These are phyloP conservation scores for Otocyon megalotis DNA, from an alignment of 2,113 vertebrate genomes.

Conservation along the genomic window DNA sequence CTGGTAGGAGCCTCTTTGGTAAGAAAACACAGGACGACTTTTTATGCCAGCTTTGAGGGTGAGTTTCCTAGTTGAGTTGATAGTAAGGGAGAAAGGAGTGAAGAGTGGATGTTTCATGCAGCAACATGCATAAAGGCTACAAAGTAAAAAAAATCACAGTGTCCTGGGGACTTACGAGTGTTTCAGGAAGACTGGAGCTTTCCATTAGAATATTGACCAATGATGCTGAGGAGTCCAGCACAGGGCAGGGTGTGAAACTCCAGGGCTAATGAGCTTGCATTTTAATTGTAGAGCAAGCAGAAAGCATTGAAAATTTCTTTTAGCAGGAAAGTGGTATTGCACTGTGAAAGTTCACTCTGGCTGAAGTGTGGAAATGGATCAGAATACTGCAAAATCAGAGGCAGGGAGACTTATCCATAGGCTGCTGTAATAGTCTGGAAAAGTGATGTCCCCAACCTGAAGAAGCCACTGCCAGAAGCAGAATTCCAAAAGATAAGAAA, in stretches of 20 bases:
- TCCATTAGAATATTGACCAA: not conserved
- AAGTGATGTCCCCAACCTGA: slow-evolving; percentile 15
- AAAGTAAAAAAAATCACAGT: not conserved
- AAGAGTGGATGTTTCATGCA: too few relatives aligned
- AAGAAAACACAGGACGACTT: not conserved
- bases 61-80: not conserved
- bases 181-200: not conserved
- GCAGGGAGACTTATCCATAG: not conserved
- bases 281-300: not conserved
- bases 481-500: slow-evolving; percentile 25
- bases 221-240: not conserved
- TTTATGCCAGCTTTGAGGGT: not conserved
- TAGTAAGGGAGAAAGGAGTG: not conserved
- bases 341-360: not conserved
- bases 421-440: not conserved
- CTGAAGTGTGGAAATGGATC: not conserved
- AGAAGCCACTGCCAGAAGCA: not conserved
- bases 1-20: not conserved
- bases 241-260: not conserved
- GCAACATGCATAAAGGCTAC: not conserved
- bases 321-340: not conserved
- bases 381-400: not conserved
- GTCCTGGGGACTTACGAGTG: not conserved
- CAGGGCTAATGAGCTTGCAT: not conserved
- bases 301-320: not conserved